phyloP scores from a whole-genome alignment of 2,797 vertebrate species.

The Crossoptilon crossoptilon region DNA sequence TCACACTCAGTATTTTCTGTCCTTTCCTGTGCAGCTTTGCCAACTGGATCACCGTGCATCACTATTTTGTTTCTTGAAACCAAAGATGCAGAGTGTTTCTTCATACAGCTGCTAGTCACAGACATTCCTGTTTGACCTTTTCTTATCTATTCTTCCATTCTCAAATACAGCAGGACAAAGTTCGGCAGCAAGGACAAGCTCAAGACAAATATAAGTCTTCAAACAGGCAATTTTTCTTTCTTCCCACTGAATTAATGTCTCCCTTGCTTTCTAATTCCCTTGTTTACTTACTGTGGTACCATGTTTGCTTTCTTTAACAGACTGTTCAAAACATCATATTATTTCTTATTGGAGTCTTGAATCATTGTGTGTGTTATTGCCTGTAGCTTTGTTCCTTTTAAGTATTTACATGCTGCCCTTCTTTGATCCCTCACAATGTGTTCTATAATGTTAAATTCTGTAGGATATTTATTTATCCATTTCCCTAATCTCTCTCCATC shows the following conservation, averaged over 20 bases:
- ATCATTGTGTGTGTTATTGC: background rate
- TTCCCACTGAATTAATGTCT: background rate
- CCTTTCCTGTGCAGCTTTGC: rapidly evolving
- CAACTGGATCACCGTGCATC: background rate
- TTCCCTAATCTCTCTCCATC: background rate
- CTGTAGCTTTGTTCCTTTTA: background rate
- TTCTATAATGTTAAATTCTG: background rate
- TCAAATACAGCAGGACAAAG: background rate
- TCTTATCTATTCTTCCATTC: background rate
- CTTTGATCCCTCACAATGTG: background rate
- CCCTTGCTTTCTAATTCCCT: background rate
- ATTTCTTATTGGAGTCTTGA: background rate
- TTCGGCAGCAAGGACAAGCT: background rate
- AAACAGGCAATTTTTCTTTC: background rate
- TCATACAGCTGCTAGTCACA: background rate
- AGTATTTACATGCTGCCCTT: background rate
- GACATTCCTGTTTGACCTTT: background rate
- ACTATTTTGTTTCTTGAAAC: background rate
- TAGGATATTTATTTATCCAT: background rate
- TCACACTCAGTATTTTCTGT: background rate
- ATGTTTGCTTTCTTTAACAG: background rate
- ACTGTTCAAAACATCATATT: background rate
- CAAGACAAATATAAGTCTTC: background rate
- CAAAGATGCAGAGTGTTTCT: background rate
- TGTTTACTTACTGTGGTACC: background rate